phyloP scores from a whole-genome alignment of 2,797 vertebrate species.

The Ispidina lecontei region DNA sequence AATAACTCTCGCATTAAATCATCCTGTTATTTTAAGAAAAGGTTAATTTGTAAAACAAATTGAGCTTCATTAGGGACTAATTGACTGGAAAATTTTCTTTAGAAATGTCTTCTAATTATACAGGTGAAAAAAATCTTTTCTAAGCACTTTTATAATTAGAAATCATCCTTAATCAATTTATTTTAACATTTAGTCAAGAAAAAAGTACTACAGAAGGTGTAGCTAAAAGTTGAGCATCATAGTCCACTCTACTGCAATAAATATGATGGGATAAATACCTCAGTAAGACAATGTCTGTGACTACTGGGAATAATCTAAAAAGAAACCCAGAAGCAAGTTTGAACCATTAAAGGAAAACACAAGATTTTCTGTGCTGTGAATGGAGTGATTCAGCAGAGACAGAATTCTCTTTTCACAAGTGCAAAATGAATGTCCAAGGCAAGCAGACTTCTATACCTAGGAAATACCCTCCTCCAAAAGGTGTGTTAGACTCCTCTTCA shows the following conservation, averaged over 20 bases:
- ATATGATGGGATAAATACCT: not conserved
- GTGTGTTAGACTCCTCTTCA: not conserved
- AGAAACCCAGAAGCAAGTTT: not conserved
- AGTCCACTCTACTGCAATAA: not conserved
- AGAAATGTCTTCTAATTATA: constrained; percentile 59
- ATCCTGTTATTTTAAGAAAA: constrained; percentile 67
- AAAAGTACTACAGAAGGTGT: not conserved
- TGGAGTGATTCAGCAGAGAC: not conserved
- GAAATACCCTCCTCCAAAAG: not conserved
- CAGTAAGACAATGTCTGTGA: not conserved
- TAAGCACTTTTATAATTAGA: constrained; percentile 58
- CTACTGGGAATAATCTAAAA: not conserved
- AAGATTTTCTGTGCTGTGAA: not conserved
- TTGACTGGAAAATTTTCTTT: constrained; percentile 66
- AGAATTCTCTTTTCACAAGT: not conserved
- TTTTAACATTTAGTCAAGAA: constrained; percentile 45
- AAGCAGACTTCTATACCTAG: not conserved
- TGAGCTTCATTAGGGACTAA: constrained; percentile 65
- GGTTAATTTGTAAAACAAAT: constrained; percentile 71
- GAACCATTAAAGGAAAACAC: not conserved
- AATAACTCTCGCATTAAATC: constrained; percentile 61
- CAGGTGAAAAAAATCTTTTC: constrained; percentile 55
- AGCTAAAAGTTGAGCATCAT: not conserved
- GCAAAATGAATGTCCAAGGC: not conserved
- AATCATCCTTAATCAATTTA: constrained; percentile 48